Conservation (phyloP, 2,888 invertebrate genomes). For the Melanophora roralis region DNA sequence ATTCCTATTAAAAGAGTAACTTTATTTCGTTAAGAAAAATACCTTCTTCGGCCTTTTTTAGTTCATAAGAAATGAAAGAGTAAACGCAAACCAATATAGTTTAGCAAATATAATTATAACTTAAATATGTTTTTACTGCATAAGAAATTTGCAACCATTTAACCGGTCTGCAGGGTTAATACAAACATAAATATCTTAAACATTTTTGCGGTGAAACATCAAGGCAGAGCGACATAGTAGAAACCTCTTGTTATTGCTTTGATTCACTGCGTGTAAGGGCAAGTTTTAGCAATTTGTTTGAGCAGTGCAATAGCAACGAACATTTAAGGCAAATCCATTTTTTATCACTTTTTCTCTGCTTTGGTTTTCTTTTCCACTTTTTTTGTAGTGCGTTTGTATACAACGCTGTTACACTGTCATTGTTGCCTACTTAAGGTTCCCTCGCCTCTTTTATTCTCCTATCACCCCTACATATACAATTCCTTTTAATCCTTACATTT, state of each 20-base stretch:
- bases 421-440: background rate
- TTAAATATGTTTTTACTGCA: too few relatives aligned
- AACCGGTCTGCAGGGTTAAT: background rate
- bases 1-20: too few relatives aligned
- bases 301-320: background rate
- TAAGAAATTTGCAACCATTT: too few relatives aligned
- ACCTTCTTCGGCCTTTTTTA: too few relatives aligned
- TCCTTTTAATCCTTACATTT: background rate
- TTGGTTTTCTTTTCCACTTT: background rate
- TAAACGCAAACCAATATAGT: too few relatives aligned
- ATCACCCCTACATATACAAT: background rate
- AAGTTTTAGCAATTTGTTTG: slow-evolving; percentile 4
- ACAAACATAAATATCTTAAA: slow-evolving; percentile 54
- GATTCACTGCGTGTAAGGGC: slow-evolving; percentile 5
- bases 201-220: slow-evolving; percentile 54
- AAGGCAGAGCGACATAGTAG: slow-evolving; percentile 30
- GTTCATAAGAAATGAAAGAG: too few relatives aligned
- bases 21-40: too few relatives aligned
- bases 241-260: slow-evolving; percentile 27
- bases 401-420: slow-evolving; percentile 12
- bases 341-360: slow-evolving; percentile 19
- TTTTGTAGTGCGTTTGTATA: background rate
- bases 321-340: background rate
- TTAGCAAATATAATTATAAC: too few relatives aligned
- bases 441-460: slow-evolving; percentile 4